phyloP scores from a whole-genome alignment of 2,888 invertebrate species.

The Drosophila multiciliata region DNA sequence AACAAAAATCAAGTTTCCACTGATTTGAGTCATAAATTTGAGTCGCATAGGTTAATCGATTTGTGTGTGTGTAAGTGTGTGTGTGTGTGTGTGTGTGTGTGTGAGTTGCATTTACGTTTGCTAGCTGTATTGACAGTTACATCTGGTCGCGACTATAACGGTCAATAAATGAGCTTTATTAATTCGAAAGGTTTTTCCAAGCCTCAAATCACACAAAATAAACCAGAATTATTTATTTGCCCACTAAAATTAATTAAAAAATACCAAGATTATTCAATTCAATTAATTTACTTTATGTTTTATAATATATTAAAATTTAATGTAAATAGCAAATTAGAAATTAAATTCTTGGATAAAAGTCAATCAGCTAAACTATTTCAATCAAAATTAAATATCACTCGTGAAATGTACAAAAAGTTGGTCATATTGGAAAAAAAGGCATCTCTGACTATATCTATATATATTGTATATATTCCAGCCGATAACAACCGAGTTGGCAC shows the following conservation, averaged over 20 bases:
- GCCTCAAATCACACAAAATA: not conserved
- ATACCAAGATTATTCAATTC: too few species aligned
- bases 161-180: constrained; percentile 48
- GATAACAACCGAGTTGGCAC: not conserved
- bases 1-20: constrained; percentile 1
- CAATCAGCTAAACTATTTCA: too few species aligned
- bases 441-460: not conserved
- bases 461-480: not conserved
- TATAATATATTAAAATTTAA: not conserved
- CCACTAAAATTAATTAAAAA: not conserved
- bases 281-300: not conserved
- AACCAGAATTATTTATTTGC: not conserved
- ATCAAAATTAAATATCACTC: too few species aligned
- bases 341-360: not conserved
- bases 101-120: constrained; percentile 34
- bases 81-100: constrained; percentile 14
- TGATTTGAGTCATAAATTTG: constrained; percentile 6
- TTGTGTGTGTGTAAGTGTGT: constrained; percentile 3
- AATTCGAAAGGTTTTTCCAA: constrained; percentile 53
- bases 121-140: constrained; percentile 48
- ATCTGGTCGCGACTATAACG: constrained; percentile 37
- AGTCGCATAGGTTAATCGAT: constrained; percentile 38
- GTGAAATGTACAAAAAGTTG: too few species aligned
- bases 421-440: not conserved
- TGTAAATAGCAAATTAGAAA: not conserved